Conservation (phyloP, 37 sponge, comb jelly and placozoan species). For the Halichondria panicea region DNA sequence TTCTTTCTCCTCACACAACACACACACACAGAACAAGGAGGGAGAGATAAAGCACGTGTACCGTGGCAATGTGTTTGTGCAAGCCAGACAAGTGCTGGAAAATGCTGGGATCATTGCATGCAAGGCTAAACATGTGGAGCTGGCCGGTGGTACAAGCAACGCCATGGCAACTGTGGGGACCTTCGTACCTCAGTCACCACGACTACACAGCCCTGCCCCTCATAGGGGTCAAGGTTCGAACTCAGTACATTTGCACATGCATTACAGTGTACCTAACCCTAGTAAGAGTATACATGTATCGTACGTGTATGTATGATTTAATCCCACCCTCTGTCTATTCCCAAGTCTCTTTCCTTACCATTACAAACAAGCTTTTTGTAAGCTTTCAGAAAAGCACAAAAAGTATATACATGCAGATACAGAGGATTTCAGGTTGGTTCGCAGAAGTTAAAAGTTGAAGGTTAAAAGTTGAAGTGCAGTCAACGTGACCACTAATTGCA, state of each 20-base stretch:
- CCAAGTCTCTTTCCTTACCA: no score
- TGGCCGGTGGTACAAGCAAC: slow-evolving; percentile 82
- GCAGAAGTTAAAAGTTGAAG: no score
- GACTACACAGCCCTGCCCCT: slow-evolving; percentile 73
- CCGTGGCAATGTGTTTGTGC: slow-evolving; percentile 84
- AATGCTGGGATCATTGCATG: slow-evolving; percentile 93
- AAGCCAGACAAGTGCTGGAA: slow-evolving; percentile 68
- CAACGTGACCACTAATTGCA: no score
- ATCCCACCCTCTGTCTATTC: no score
- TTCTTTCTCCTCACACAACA: neutral
- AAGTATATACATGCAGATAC: no score
- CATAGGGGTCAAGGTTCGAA: slow-evolving; percentile 51
- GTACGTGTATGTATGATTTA: no score
- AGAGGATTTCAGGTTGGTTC: no score
- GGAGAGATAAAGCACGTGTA: slow-evolving; percentile 93
- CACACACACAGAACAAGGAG: slow-evolving; percentile 60
- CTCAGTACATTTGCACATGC: no score
- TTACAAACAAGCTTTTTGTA: no score
- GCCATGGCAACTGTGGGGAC: neutral
- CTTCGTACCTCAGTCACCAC: slow-evolving; percentile 57
- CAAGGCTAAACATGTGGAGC: slow-evolving; percentile 76
- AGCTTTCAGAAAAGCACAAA: no score
- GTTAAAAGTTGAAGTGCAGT: no score
- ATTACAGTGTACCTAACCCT: neutral
- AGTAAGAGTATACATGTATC: neutral